phyloP scores from a whole-genome alignment of 1,140 invertebrate species.

The Drosophila funebris region DNA sequence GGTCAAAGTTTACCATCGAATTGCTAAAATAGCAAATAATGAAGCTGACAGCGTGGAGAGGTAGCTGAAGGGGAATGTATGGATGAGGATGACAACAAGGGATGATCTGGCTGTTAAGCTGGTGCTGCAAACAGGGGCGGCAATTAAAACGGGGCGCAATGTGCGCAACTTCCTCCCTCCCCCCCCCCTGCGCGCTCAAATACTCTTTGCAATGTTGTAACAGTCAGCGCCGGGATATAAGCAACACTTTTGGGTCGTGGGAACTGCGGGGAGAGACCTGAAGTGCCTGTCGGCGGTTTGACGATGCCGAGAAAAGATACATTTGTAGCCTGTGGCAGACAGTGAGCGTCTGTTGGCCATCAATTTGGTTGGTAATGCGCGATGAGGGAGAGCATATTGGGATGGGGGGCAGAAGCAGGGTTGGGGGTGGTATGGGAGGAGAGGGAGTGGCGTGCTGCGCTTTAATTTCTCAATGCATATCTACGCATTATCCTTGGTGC shows the following conservation, averaged over 20 bases:
- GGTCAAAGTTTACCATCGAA: constrained; percentile 78
- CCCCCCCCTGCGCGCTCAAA: background rate
- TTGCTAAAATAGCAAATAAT: constrained; percentile 83
- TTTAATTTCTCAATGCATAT: constrained; percentile 75
- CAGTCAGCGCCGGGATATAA: constrained; percentile 52
- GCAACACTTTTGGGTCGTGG: constrained; percentile 72
- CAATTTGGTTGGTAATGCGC: constrained; percentile 63
- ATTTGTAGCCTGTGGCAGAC: constrained; percentile 74
- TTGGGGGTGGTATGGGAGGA: background rate
- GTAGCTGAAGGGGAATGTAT: background rate
- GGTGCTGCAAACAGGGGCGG: constrained; percentile 55
- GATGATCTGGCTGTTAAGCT: constrained; percentile 75
- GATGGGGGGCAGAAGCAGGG: background rate
- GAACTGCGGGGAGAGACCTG: constrained; percentile 53
- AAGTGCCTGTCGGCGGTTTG: constrained; percentile 72
- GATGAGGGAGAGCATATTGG: no score
- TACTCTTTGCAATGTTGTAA: constrained; percentile 46
- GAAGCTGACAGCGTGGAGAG: constrained; percentile 63
- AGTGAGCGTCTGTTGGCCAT: constrained; percentile 76
- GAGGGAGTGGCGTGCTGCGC: constrained; percentile 55
- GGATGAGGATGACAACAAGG: constrained; percentile 27
- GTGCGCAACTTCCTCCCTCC: background rate
- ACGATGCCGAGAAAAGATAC: constrained; percentile 62
- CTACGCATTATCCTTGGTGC: constrained; percentile 31
- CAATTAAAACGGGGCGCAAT: constrained; percentile 73